Evolutionary conservation across 2,888 invertebrate species (phyloP), one percentile per base, ranked within the genome.

Genomic region (Reticulitermes lucifugus): DNA sequence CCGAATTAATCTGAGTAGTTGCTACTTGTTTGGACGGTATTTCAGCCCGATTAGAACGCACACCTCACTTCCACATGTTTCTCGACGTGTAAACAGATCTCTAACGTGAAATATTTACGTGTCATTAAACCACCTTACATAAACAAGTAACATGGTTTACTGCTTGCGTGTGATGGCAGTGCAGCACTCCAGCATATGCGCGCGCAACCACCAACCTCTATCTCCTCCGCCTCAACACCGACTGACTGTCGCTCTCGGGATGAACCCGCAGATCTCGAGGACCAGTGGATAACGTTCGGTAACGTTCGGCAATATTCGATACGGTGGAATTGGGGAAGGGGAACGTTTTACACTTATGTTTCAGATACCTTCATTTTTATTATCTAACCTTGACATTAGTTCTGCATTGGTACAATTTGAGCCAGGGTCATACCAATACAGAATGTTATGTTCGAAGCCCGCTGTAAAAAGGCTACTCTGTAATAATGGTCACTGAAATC

Each of bases 161-260:
- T 70, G 73, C 35, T 35, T 18, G 73, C 73, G 41, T 41, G 73
- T 73, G 35, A 18, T 18, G 55, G 55, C 55, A 5, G 18, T 55
- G 55, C 14, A 18, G 55, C 55, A 55, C 0, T 18, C 1, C 14
- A 18, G n/a, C 41, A 41, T 12, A 77, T 46, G 77, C 41, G 73
- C 41, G 9, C 51, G 43, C 46, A 46, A 18, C 77, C 51, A 21
- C 41, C 73, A 6, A n/a, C 22, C 51, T 41, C 5, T 46, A 7
- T 25, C 46, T 41, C 12, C 51, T 3, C 14, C n/a, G 10, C 6
- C 46, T 77, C 41, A n/a, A 10, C 46, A n/a, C 43, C 46, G n/a
- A 77, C 77, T 77, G n/a, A 77, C 77, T 77, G 77, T n/a, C 77
- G 73, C 25, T 21, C 73, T 22, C 77, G 51, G 75, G 77, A 46